Conservation (phyloP, 2,113 vertebrate species). For the Pimephales promelas region DNA sequence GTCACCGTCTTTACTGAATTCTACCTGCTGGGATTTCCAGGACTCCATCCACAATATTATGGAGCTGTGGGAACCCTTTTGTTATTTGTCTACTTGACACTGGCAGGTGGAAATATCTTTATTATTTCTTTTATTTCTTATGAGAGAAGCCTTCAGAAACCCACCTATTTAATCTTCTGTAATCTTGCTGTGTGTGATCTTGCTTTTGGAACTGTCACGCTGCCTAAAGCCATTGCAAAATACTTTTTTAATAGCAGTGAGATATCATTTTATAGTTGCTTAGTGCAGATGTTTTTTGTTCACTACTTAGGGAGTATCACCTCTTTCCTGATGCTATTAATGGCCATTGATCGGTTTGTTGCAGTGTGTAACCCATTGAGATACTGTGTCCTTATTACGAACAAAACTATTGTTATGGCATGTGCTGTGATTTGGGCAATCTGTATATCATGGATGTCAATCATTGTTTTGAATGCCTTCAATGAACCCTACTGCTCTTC, state of each 20-base stretch:
- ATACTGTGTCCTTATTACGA: slow-evolving; percentile 66
- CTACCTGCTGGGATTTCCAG: slow-evolving; percentile 50
- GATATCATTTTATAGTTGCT: slow-evolving; percentile 65
- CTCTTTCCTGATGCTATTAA: slow-evolving; percentile 68
- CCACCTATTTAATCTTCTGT: slow-evolving; percentile 54
- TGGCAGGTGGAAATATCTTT: slow-evolving; percentile 48
- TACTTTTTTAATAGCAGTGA: slow-evolving; percentile 28
- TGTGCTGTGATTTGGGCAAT: slow-evolving; percentile 61
- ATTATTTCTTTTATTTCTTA: slow-evolving; percentile 39
- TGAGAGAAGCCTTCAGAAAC: slow-evolving; percentile 54
- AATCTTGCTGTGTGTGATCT: slow-evolving; percentile 55
- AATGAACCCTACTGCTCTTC: slow-evolving; percentile 63
- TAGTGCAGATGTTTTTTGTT: slow-evolving; percentile 73
- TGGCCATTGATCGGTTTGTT: slow-evolving; percentile 72
- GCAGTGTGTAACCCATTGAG: slow-evolving; percentile 67
- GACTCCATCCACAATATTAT: slow-evolving; percentile 47
- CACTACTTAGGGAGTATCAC: slow-evolving; percentile 65
- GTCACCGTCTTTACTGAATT: slow-evolving; percentile 42
- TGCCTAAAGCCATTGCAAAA: slow-evolving; percentile 48
- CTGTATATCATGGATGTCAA: slow-evolving; percentile 44
- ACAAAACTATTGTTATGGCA: slow-evolving; percentile 55
- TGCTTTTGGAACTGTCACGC: slow-evolving; percentile 37
- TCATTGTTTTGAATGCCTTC: slow-evolving; percentile 4
- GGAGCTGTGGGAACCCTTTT: slow-evolving; percentile 32
- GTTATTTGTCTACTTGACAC: slow-evolving; percentile 41